Conservation (phyloP, 2,797 vertebrate species). For the Bradypus variegatus region DNA sequence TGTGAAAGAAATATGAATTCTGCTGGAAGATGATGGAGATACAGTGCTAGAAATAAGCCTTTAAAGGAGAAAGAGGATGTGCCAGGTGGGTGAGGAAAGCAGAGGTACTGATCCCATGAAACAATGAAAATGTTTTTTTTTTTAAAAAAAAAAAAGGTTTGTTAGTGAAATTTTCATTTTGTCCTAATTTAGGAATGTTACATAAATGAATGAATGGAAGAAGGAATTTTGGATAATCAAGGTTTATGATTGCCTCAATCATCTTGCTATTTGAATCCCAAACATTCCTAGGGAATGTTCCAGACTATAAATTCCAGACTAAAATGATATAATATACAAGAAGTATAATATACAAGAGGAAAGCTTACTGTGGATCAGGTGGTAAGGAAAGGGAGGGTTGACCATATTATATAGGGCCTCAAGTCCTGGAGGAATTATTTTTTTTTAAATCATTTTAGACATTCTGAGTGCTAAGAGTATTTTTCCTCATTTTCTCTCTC, state of each 20-base stretch:
- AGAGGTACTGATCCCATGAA: neutral
- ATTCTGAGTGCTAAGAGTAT: neutral
- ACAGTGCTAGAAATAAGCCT: neutral
- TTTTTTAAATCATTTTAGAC: neutral
- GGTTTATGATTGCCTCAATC: neutral
- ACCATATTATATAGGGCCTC: neutral
- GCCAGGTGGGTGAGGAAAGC: neutral
- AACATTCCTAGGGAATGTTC: neutral
- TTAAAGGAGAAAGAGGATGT: neutral
- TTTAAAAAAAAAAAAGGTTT: neutral
- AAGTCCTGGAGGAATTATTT: neutral
- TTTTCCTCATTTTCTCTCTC: neutral
- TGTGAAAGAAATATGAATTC: neutral
- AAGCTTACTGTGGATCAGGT: neutral
- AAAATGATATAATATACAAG: neutral
- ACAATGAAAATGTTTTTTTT: neutral
- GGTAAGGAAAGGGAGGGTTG: neutral
- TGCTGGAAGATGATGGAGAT: neutral
- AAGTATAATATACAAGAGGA: neutral
- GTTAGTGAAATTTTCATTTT: neutral
- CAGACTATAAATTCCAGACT: neutral
- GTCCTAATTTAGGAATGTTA: neutral
- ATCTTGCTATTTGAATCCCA: neutral
- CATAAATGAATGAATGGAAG: neutral
- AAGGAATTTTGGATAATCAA: neutral